Conservation (phyloP, 1,140 invertebrate genomes). For the Heliconius melpomene region DNA sequence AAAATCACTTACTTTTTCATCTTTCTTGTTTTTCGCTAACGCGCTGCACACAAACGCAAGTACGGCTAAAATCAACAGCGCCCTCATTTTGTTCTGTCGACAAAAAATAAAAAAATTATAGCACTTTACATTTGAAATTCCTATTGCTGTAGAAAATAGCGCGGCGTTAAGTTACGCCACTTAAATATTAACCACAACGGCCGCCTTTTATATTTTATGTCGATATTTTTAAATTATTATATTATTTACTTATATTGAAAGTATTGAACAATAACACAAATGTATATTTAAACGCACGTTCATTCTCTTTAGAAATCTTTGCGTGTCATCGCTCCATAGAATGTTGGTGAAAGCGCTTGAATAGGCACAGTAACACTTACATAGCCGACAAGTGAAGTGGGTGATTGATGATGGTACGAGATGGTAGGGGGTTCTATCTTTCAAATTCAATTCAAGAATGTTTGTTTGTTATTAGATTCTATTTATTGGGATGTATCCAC, state of each 20-base stretch:
- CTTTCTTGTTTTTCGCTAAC: conserved; percentile 58
- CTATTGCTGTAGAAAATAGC: background rate
- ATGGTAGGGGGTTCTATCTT: background rate
- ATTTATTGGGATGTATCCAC: no score
- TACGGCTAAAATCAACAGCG: conserved; percentile 46
- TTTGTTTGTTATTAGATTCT: no score
- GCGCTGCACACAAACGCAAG: conserved; percentile 51
- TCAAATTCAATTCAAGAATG: no score
- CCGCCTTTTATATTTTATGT: no score
- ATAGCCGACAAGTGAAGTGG: background rate
- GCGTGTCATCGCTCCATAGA: background rate
- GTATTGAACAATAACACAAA: background rate
- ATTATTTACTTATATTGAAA: background rate
- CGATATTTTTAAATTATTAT: no score
- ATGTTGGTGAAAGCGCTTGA: background rate
- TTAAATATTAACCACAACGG: background rate
- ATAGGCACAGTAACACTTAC: background rate
- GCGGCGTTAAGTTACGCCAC: background rate
- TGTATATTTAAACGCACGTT: background rate
- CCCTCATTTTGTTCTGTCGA: conserved; percentile 65
- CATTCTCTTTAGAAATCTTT: background rate
- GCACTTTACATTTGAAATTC: no score
- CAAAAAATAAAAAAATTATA: conserved; percentile 37
- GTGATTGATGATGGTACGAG: background rate
- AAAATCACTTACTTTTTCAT: conserved; percentile 50